Percentiles rank a stretch among this genome's conserved stretches.
These are phyloP conservation scores for Pagrus major DNA, from an alignment of 2,113 vertebrate genomes.

Conservation along the genomic window DNA sequence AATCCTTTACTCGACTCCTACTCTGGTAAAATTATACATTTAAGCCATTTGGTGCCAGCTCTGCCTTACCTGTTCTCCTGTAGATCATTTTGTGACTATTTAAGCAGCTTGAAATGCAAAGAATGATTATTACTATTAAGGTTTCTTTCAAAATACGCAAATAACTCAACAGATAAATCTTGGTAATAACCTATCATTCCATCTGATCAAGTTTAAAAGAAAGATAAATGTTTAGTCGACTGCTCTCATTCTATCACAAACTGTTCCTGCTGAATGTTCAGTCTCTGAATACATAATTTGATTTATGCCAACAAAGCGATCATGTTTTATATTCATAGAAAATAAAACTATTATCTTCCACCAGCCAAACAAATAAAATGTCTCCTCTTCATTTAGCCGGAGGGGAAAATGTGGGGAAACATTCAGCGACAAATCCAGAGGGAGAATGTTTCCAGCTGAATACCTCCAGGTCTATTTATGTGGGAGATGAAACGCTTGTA, in stretches of 20 bases:
- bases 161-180: neutral
- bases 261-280: neutral
- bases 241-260: neutral
- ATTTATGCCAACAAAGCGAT: conserved; percentile 43
- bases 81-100: neutral
- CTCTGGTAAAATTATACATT: too few species aligned
- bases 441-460: conserved; percentile 60
- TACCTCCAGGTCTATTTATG: conserved; percentile 63
- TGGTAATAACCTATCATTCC: neutral
- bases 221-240: neutral
- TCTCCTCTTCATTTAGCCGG: conserved; percentile 66
- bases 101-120: neutral
- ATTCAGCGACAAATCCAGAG: conserved; percentile 59
- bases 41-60: neutral
- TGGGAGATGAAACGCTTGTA: conserved; percentile 61
- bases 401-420: conserved; percentile 40
- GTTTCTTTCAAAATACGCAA: neutral
- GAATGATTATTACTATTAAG: neutral
- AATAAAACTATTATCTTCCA: conserved; percentile 57
- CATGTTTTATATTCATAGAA: conserved; percentile 53
- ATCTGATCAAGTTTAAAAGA: conserved; percentile 2
- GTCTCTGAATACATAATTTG: conserved; percentile 44
- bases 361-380: conserved; percentile 59
- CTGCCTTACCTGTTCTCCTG: neutral
- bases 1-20: neutral